Conservation (phyloP, 1,140 invertebrate genomes). For the Branchinecta lynchi region DNA sequence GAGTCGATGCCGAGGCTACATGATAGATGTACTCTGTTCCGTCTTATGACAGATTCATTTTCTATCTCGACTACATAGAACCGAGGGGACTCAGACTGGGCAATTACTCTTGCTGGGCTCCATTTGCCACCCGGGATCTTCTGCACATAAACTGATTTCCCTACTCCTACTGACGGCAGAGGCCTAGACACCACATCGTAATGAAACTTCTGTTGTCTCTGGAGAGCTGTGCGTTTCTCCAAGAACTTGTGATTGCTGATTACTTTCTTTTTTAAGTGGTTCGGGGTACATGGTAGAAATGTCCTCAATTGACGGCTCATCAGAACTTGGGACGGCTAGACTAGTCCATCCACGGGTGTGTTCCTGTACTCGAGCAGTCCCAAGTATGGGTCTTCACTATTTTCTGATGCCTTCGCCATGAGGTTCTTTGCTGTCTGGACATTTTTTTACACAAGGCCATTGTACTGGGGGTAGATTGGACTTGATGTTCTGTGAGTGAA, state of each 20-base stretch:
- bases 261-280: too few relatives aligned
- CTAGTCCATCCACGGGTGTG: constrained; percentile 1
- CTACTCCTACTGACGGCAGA: constrained; percentile 8
- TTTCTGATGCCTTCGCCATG: constrained; percentile 5
- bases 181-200: neutral
- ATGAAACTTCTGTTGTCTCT: too few relatives aligned
- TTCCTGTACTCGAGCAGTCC: constrained; percentile 1
- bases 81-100: too few relatives aligned
- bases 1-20: too few relatives aligned
- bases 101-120: too few relatives aligned
- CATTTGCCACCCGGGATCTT: neutral
- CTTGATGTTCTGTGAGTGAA: constrained; percentile 9
- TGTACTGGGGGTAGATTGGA: constrained; percentile 1
- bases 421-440: neutral
- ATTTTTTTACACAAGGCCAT: neutral
- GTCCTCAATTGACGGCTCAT: constrained; percentile 1
- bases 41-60: too few relatives aligned
- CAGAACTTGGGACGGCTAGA: neutral
- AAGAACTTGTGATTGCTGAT: too few relatives aligned
- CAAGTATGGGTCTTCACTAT: constrained; percentile 8
- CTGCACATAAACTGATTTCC: constrained; percentile 13
- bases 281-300: neutral
- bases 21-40: too few relatives aligned
- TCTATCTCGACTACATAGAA: too few relatives aligned
- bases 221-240: too few relatives aligned